These are phyloP conservation scores for Xenops minutus DNA, from an alignment of 2,797 vertebrate genomes.

Conservation along the genomic window DNA sequence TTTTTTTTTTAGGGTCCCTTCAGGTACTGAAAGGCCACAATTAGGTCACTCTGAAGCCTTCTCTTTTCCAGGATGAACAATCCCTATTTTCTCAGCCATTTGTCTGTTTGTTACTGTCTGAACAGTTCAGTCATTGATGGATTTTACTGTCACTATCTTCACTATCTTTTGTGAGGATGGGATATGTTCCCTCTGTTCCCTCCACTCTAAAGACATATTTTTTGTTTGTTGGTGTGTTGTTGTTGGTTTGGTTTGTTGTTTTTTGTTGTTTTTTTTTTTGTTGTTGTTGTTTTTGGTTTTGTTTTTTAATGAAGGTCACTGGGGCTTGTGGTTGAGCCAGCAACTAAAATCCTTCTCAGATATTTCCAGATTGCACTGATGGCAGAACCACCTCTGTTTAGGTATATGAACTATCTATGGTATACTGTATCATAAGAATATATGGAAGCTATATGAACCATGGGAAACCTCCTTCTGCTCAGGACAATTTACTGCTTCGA, in stretches of 20 bases:
- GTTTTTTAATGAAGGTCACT: neutral
- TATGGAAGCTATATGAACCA: neutral
- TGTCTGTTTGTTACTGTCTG: neutral
- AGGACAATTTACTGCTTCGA: neutral
- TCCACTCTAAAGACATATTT: neutral
- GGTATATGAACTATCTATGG: neutral
- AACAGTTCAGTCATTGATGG: neutral
- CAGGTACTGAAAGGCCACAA: neutral
- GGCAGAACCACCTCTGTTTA: neutral
- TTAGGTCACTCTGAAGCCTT: neutral
- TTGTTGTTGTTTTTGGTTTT: too few relatives aligned
- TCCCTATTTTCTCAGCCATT: neutral
- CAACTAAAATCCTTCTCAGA: neutral
- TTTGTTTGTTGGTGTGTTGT: neutral
- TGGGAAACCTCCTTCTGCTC: neutral
- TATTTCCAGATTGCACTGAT: neutral
- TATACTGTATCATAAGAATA: neutral
- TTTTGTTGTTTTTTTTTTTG: too few relatives aligned
- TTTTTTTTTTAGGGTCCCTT: neutral
- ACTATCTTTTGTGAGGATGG: neutral
- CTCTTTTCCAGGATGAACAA: neutral
- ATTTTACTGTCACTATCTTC: neutral
- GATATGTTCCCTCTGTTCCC: accelerated
- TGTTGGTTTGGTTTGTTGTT: too few relatives aligned
- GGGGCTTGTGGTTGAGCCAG: neutral